Evolutionary conservation across 2,888 invertebrate genomes (phyloP).

Genomic region (Unio pictorum): DNA sequence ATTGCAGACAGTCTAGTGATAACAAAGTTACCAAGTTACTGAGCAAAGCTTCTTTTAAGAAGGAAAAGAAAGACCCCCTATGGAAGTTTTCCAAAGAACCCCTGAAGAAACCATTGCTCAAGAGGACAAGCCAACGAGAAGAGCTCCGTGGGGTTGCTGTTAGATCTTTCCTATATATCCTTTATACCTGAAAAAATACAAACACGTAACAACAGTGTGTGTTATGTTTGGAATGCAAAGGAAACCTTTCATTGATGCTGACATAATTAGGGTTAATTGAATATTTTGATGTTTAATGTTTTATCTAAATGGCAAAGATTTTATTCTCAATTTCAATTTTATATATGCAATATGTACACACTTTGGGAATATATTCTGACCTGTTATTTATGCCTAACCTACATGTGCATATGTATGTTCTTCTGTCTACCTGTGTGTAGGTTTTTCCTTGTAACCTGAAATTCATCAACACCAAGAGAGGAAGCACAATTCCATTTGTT

Average conservation of each 20-base stretch:
- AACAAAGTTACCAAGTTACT: constrained; percentile 53
- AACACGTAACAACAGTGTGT: too few species aligned
- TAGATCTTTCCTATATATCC: constrained; percentile 58
- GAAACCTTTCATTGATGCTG: not conserved
- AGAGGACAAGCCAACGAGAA: constrained; percentile 42
- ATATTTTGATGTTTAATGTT: too few species aligned
- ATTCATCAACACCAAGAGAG: too few species aligned
- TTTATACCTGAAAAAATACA: constrained; percentile 17
- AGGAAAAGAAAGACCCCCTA: constrained; percentile 33
- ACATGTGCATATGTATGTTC: too few species aligned
- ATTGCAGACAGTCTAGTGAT: constrained; percentile 45
- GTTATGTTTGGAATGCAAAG: not conserved
- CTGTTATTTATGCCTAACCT: too few species aligned
- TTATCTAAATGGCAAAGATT: too few species aligned
- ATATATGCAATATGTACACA: too few species aligned
- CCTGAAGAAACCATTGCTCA: constrained; percentile 56
- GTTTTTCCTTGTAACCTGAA: too few species aligned
- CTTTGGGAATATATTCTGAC: too few species aligned
- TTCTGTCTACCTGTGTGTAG: too few species aligned
- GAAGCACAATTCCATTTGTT: too few species aligned
- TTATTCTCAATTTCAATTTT: too few species aligned
- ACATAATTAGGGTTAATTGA: not conserved
- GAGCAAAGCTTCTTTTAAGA: constrained; percentile 55
- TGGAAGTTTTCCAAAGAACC: constrained; percentile 57
- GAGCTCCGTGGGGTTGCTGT: constrained; percentile 46